phyloP scores from a whole-genome alignment of 1,140 invertebrate genomes.

The Pentalonia nigronervosa region DNA sequence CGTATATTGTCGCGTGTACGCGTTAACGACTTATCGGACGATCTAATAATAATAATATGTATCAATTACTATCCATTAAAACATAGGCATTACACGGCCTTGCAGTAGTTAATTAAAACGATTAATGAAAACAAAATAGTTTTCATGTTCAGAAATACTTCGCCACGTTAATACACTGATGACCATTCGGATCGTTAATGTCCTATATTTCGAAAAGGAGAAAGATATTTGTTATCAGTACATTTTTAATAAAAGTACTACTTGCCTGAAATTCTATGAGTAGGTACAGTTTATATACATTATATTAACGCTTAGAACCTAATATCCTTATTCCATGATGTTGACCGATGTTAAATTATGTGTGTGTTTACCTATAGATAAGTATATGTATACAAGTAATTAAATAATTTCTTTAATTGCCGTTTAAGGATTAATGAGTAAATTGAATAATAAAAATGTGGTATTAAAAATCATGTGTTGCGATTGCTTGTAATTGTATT shows the following conservation, averaged over 20 bases:
- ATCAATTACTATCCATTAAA: background rate
- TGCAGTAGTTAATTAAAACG: background rate
- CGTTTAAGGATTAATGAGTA: background rate
- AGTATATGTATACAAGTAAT: background rate
- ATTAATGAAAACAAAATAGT: background rate
- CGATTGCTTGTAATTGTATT: background rate
- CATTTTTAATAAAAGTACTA: background rate
- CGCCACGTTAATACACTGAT: background rate
- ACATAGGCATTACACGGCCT: background rate
- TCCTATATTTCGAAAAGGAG: background rate
- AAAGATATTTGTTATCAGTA: background rate
- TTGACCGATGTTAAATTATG: background rate
- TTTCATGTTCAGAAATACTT: background rate
- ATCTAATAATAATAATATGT: background rate
- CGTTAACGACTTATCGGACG: background rate
- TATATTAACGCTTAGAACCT: background rate
- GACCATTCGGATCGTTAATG: background rate
- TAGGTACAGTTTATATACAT: background rate
- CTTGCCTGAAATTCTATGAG: background rate
- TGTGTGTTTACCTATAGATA: background rate
- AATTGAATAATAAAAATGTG: too few relatives aligned
- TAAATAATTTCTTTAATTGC: background rate
- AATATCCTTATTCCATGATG: background rate
- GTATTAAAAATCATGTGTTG: background rate
- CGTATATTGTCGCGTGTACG: background rate